Base-by-base conservation (phyloP, 2,797 vertebrate genomes). In the Anolis apletophallus region DNA sequence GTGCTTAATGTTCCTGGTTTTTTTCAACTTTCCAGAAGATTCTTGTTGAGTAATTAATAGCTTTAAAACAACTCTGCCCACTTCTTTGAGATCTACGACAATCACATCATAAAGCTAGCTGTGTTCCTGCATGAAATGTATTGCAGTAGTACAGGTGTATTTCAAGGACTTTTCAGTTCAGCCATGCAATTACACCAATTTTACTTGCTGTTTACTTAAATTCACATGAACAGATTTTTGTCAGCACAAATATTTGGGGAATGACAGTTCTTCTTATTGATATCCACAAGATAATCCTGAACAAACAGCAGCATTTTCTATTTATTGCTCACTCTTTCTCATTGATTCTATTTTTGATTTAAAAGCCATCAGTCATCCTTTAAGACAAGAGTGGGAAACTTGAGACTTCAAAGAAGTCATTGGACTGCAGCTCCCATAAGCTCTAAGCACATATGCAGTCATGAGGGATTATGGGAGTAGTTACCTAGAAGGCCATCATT, bases 211-310 rank as follows among this genome's bases (percentile, higher is more conserved):
- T 87, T 87, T 87, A 81, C 86, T 81, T 87, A 87, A 82, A 87
- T 84, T 84, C 86, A 80, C 86, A 84, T 34, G 75, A 84, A 64
- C 46, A 87, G 76, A 87, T 79, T 84, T 85, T 79, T 87, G 86
- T 84, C 86, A 84, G 81, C 81, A 84, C 81, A 87, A 87, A 87
- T 87, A 87, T 87, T 87, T 79, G 76, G 81, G 80, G 81, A 87
- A 84, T 87, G 86, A 80, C 86, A 87, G 76, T 84, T 87, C 81
- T 85, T 72, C 77, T 85, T 73, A 85, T 80, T 54, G 86, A 84
- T 87, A 87, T 80, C 81, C 50, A 52, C 68, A 84, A 87, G 86
- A 84, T 87, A 87, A 87, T 87, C 82, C 86, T 84, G 75, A 64
- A 79, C 81, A 87, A 87, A 84, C 40, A 87, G 76, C 40, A 84